These are phyloP conservation scores for Mythimna lalbum DNA, from an alignment of 2,888 invertebrate genomes.

Conservation along the genomic window DNA sequence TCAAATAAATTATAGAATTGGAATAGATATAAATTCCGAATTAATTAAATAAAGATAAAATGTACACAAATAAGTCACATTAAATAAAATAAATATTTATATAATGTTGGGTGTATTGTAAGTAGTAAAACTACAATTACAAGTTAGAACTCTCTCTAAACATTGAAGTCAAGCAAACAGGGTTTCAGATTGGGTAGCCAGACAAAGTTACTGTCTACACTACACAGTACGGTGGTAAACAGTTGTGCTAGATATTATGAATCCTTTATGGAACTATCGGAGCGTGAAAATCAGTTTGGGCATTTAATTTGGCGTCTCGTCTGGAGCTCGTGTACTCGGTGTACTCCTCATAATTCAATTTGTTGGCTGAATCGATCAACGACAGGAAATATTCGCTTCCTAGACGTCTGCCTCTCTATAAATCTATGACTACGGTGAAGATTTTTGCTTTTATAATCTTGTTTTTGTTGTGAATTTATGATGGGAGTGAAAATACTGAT, in stretches of 20 bases:
- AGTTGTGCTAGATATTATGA: slow-evolving; percentile 46
- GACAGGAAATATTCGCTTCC: slow-evolving; percentile 75
- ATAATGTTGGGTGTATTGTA: too few species aligned
- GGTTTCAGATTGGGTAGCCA: slow-evolving; percentile 12
- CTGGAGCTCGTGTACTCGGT: slow-evolving; percentile 63
- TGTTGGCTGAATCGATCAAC: slow-evolving; percentile 80
- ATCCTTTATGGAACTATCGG: slow-evolving; percentile 72
- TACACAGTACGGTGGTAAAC: slow-evolving; percentile 21
- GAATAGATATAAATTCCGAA: too few species aligned
- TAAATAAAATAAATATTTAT: too few species aligned
- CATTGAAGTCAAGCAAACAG: slow-evolving; percentile 1
- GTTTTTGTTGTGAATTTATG: background rate
- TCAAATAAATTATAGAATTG: too few species aligned
- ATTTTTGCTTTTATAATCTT: background rate
- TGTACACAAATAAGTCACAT: too few species aligned
- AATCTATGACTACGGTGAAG: slow-evolving; percentile 21
- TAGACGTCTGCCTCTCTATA: slow-evolving; percentile 58
- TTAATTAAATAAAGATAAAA: too few species aligned
- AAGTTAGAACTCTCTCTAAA: background rate
- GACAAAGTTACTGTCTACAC: slow-evolving; percentile 28
- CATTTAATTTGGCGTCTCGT: slow-evolving; percentile 77
- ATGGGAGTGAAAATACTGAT: background rate
- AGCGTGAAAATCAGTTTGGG: slow-evolving; percentile 78
- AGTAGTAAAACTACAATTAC: too few species aligned
- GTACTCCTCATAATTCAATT: slow-evolving; percentile 78